Percentiles rank a stretch among this genome's conserved stretches.
These are phyloP conservation scores for Chydorus sphaericus DNA, from an alignment of 2,888 invertebrate genomes.

Conservation along the genomic window DNA sequence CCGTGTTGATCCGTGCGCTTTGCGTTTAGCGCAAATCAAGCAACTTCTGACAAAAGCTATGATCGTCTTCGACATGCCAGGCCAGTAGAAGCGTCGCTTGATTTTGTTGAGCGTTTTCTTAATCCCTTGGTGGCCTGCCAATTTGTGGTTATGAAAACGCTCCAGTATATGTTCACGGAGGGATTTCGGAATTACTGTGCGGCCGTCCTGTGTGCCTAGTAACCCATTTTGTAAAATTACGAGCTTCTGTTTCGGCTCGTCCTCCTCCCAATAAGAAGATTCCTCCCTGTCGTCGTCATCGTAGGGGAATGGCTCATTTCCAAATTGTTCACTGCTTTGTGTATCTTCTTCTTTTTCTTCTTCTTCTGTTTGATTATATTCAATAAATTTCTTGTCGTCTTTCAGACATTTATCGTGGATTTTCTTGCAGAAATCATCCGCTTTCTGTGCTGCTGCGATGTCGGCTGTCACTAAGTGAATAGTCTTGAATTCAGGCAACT, in stretches of 20 bases:
- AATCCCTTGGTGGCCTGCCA: constrained; percentile 22
- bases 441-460: no score
- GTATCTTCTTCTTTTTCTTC: no score
- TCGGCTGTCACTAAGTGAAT: no score
- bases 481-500: no score
- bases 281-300: background rate
- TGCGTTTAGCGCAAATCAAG: background rate
- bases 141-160: constrained; percentile 20
- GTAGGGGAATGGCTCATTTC: no score
- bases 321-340: no score
- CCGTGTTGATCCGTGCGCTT: background rate
- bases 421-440: no score
- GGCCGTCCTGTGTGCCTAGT: background rate
- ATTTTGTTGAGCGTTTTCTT: constrained; percentile 20
- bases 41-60: constrained; percentile 15
- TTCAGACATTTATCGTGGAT: no score
- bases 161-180: background rate
- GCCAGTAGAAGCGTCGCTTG: constrained; percentile 22
- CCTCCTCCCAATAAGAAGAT: background rate
- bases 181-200: background rate
- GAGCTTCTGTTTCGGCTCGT: background rate
- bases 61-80: constrained; percentile 21
- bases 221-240: background rate
- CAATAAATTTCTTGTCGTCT: no score
- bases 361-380: no score